Evolutionary conservation across 2,113 vertebrate species (phyloP).

Genomic region (Sander lucioperca): DNA sequence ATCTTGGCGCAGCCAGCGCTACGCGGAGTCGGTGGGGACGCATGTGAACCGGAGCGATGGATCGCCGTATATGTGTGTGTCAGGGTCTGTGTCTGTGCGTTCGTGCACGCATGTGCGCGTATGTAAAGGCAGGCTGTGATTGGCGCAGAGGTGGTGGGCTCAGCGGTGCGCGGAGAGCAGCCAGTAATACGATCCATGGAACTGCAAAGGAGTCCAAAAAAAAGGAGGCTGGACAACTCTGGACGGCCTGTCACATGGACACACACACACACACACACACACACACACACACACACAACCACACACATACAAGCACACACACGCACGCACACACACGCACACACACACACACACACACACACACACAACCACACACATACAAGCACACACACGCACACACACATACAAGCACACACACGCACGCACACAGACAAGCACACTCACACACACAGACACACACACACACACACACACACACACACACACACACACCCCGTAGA

Average conservation of each 20-base stretch:
- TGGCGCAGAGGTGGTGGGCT: slow-evolving; percentile 75
- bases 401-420: slow-evolving; percentile 6
- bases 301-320: slow-evolving; percentile 8
- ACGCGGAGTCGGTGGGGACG: slow-evolving; percentile 58
- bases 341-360: background rate
- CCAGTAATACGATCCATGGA: slow-evolving; percentile 72
- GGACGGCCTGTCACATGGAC: slow-evolving; percentile 65
- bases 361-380: background rate
- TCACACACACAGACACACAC: background rate
- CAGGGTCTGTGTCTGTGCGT: slow-evolving; percentile 20
- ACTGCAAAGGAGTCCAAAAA: slow-evolving; percentile 53
- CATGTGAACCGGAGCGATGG: slow-evolving; percentile 60
- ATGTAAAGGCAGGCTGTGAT: slow-evolving; percentile 62
- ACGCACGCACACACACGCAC: slow-evolving; percentile 7
- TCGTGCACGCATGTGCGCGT: slow-evolving; percentile 45
- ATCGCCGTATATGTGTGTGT: slow-evolving; percentile 7
- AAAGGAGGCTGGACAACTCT: slow-evolving; percentile 55
- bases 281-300: background rate
- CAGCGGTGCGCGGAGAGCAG: slow-evolving; percentile 68
- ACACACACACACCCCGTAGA: slow-evolving; percentile 32
- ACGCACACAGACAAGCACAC: background rate
- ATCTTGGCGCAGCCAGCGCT: slow-evolving; percentile 72
- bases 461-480: slow-evolving; percentile 12
- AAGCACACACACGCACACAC: slow-evolving; percentile 12
- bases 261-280: background rate